Percentiles rank a stretch among this genome's conserved stretches.
phyloP scores from a whole-genome alignment of 2,888 invertebrate species.

The Mystacides longicornis region DNA sequence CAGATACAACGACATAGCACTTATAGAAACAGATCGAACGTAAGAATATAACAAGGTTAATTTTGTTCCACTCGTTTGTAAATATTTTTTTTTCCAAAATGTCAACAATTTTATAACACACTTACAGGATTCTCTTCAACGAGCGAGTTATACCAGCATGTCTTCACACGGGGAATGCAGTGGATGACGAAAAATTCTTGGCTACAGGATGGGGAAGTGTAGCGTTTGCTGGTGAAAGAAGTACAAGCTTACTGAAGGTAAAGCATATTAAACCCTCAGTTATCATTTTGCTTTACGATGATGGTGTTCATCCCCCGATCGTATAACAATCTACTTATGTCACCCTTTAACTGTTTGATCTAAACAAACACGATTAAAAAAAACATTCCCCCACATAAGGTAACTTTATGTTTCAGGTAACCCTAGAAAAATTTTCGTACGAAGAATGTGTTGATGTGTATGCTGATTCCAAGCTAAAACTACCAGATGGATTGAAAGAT shows the following conservation, averaged over 20 bases:
- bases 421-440: conserved; percentile 8
- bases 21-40: conserved; percentile 33
- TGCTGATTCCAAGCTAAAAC: background rate
- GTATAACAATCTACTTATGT: too few relatives aligned
- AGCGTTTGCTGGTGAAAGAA: background rate
- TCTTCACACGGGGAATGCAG: conserved; percentile 8
- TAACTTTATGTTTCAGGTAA: conserved; percentile 19
- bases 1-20: conserved; percentile 58
- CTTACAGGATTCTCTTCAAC: background rate
- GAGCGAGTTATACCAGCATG: conserved; percentile 11
- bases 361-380: too few relatives aligned
- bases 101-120: too few relatives aligned
- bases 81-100: too few relatives aligned
- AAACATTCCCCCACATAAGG: too few relatives aligned
- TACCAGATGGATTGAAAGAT: conserved; percentile 14
- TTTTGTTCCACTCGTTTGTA: too few relatives aligned
- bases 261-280: too few relatives aligned
- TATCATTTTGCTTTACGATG: too few relatives aligned
- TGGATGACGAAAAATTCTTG: background rate
- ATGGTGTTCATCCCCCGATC: too few relatives aligned
- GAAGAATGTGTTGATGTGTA: conserved; percentile 6
- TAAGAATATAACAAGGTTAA: too few relatives aligned
- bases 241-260: conserved; percentile 13
- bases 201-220: conserved; percentile 14
- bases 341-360: too few relatives aligned